Evolutionary conservation across 2,113 vertebrate genomes (phyloP).

Genomic region (Hemibagrus wyckioides): DNA sequence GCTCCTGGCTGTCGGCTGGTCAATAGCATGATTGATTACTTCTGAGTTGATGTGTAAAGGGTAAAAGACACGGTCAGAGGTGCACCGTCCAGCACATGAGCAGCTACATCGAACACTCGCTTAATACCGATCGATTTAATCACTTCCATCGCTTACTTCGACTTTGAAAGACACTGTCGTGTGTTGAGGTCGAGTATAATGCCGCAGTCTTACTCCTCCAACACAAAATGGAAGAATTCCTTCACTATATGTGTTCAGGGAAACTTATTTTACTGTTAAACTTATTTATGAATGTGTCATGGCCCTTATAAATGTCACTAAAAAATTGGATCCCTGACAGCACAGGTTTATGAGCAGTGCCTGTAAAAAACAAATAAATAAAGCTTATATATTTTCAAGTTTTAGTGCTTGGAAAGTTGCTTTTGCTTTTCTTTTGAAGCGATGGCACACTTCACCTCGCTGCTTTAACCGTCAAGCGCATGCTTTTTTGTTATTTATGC

Average conservation of each 20-base stretch:
- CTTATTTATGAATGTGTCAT: slow-evolving; percentile 66
- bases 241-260: slow-evolving; percentile 26
- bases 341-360: slow-evolving; percentile 36
- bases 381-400: slow-evolving; percentile 28
- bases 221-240: slow-evolving; percentile 7
- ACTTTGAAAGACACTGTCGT: neutral
- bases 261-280: neutral
- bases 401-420: slow-evolving; percentile 9
- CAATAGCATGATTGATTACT: slow-evolving; percentile 40
- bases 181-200: too few species aligned
- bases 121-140: slow-evolving; percentile 12
- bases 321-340: slow-evolving; percentile 33
- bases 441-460: slow-evolving; percentile 29
- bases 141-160: neutral
- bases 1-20: slow-evolving; percentile 3
- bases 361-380: slow-evolving; percentile 40
- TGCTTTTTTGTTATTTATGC: slow-evolving; percentile 4
- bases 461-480: slow-evolving; percentile 22
- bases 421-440: slow-evolving; percentile 32
- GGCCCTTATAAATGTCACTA: slow-evolving; percentile 42
- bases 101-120: neutral
- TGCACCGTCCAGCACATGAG: slow-evolving; percentile 14
- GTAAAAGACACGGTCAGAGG: slow-evolving; percentile 38
- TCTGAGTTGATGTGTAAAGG: slow-evolving; percentile 29
- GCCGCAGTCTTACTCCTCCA: neutral